phyloP scores from a whole-genome alignment of 2,113 vertebrate genomes.

The Pica pica region DNA sequence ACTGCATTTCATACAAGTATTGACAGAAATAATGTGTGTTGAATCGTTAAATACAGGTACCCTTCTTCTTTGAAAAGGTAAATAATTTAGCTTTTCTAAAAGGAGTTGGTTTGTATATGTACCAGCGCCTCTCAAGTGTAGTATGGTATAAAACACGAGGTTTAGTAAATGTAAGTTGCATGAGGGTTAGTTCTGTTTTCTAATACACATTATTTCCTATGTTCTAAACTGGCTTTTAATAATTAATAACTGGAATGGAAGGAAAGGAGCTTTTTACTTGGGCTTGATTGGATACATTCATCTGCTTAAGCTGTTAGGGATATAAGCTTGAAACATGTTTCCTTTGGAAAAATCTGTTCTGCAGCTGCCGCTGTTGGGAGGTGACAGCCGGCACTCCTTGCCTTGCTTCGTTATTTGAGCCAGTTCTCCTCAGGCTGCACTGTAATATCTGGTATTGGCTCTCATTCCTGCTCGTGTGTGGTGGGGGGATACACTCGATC shows the following conservation, averaged over 20 bases:
- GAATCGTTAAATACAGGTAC: neutral
- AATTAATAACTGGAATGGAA: neutral
- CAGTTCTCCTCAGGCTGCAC: neutral
- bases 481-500: neutral
- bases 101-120: neutral
- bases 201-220: neutral
- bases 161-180: neutral
- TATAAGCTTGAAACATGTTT: neutral
- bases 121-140: neutral
- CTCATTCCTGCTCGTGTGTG: neutral
- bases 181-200: neutral
- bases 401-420: rapidly evolving
- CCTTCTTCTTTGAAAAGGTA: neutral
- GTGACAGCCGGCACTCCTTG: neutral
- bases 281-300: neutral
- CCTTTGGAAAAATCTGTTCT: neutral
- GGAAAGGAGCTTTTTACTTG: neutral
- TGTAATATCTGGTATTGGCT: neutral
- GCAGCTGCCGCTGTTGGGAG: neutral
- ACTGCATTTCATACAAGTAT: neutral
- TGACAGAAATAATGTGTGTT: neutral
- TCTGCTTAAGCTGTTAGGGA: neutral
- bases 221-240: neutral
- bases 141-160: neutral
- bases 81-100: neutral